Conservation (phyloP, 2,113 vertebrate genomes). For the Eulemur macaco region DNA sequence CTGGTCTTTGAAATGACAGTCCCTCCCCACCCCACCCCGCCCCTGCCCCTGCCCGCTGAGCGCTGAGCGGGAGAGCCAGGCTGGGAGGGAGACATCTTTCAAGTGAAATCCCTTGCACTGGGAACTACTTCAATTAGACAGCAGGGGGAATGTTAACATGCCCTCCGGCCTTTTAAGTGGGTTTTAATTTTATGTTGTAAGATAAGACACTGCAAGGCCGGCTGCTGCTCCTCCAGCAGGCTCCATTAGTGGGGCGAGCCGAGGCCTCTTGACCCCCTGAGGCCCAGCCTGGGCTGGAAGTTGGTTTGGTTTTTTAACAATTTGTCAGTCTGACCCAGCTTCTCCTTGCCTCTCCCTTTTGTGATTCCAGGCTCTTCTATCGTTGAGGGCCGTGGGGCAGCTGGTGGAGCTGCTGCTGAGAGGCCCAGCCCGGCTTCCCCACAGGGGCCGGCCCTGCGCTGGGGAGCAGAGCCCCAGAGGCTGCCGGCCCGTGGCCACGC, state of each 20-base stretch:
- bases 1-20: constrained; percentile 1
- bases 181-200: constrained; percentile 84
- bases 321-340: constrained; percentile 74
- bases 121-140: constrained; percentile 82
- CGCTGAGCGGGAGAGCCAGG: neutral
- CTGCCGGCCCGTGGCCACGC: neutral
- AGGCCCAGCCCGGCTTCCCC: neutral
- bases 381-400: neutral
- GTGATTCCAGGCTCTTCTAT: constrained; percentile 16
- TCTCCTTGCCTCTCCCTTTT: constrained; percentile 42
- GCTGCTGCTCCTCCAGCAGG: constrained; percentile 65
- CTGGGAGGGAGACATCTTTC: constrained; percentile 69
- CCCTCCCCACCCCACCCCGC: neutral
- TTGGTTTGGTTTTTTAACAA: constrained; percentile 79
- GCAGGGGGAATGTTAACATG: constrained; percentile 81
- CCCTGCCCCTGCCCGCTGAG: neutral
- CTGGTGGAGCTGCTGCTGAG: neutral
- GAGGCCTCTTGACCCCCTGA: constrained; percentile 76
- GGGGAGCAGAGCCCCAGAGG: neutral
- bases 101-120: constrained; percentile 78
- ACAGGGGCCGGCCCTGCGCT: neutral
- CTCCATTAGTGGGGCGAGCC: constrained; percentile 74
- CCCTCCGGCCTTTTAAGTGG: constrained; percentile 83
- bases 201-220: constrained; percentile 75
- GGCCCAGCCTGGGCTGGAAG: constrained; percentile 62